A percentile compares a stretch with the other conserved stretches of the same genome.
phyloP scores from a whole-genome alignment of 2,113 vertebrate genomes.

The Onychorhynchus coronatus region DNA sequence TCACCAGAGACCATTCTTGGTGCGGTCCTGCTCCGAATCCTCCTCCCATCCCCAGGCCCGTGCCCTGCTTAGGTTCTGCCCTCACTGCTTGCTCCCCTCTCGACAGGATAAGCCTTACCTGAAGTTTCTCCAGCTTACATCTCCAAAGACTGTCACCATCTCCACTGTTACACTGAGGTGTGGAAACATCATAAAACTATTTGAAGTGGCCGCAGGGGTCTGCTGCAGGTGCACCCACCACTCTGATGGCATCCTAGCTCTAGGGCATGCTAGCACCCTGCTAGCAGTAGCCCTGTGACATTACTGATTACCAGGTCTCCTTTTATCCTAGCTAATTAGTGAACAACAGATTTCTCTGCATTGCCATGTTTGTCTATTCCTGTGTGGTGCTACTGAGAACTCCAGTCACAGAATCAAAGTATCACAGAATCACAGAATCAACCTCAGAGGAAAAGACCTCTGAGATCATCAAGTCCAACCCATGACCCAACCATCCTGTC shows the following conservation, averaged over 20 bases:
- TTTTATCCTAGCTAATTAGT: neutral
- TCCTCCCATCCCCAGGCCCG: fast-evolving
- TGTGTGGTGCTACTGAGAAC: fast-evolving
- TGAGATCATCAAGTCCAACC: too few relatives aligned
- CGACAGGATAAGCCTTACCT: neutral
- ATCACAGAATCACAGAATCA: too few relatives aligned
- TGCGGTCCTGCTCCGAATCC: fast-evolving
- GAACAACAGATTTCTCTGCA: neutral
- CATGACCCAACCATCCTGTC: too few relatives aligned
- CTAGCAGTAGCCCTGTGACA: neutral
- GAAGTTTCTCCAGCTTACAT: neutral
- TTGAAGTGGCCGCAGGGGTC: neutral
- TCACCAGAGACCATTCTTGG: neutral
- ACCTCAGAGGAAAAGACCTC: too few relatives aligned
- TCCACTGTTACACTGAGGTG: fast-evolving
- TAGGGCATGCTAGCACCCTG: neutral
- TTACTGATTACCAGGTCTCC: neutral
- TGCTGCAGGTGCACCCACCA: neutral
- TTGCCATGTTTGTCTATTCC: neutral
- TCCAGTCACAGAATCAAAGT: neutral
- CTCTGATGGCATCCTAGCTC: neutral
- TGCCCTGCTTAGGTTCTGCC: neutral
- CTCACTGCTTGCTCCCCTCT: fast-evolving
- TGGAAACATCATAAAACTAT: fast-evolving
- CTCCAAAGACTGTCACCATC: neutral